Evolutionary conservation across 2,888 invertebrate species (phyloP).

Genomic region (Trypoxylon attenuatum): DNA sequence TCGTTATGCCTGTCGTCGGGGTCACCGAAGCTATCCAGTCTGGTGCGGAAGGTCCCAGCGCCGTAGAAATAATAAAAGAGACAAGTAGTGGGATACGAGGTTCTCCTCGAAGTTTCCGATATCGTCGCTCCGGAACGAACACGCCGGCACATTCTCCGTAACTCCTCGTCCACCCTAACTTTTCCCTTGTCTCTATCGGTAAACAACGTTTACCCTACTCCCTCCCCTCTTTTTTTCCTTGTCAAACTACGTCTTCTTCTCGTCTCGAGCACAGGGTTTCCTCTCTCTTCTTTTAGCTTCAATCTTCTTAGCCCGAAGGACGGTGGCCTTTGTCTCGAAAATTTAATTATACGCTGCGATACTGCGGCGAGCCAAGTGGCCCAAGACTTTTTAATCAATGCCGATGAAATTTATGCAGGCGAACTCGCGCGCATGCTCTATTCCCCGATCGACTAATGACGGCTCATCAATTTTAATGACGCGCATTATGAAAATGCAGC

Average conservation of each 20-base stretch:
- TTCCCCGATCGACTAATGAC: neutral
- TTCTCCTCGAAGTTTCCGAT: conserved; percentile 45
- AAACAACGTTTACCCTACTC: conserved; percentile 29
- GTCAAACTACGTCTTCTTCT: neutral
- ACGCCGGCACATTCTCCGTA: no score
- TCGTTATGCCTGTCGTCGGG: conserved; percentile 28
- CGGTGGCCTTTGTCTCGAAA: conserved; percentile 30
- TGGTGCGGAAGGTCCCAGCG: no score
- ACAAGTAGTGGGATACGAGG: conserved; percentile 19
- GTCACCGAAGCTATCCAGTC: conserved; percentile 30
- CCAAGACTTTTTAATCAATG: conserved; percentile 37
- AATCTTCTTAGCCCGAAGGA: no score
- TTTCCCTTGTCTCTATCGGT: conserved; percentile 31
- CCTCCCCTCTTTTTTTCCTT: conserved; percentile 13
- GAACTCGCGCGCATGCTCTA: neutral
- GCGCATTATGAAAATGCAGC: no score
- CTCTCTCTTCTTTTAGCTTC: no score
- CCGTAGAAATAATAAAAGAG: conserved; percentile 55
- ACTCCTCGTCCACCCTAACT: conserved; percentile 33
- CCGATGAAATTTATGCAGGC: conserved; percentile 34
- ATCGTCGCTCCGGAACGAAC: conserved; percentile 29
- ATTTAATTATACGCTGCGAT: conserved; percentile 46
- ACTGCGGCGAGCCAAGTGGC: conserved; percentile 12
- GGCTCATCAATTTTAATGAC: neutral
- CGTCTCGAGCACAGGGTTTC: neutral